phyloP scores from a whole-genome alignment of 2,888 invertebrate species.

The Catocala sponsa region DNA sequence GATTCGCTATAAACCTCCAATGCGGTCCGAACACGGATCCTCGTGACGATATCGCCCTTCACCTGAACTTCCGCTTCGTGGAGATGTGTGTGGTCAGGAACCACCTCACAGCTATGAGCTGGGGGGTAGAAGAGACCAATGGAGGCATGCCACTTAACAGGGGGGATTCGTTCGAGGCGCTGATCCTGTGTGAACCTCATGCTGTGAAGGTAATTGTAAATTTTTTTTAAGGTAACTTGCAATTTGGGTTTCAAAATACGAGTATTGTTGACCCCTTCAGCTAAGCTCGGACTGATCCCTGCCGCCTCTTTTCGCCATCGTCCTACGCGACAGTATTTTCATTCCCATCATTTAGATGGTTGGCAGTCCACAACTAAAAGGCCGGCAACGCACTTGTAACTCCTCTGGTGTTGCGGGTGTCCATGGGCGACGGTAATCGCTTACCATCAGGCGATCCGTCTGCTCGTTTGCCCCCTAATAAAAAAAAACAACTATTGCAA shows the following conservation, averaged over 20 bases:
- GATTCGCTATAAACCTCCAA: constrained; percentile 93
- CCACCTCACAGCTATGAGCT: constrained; percentile 78
- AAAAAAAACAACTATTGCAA: no score
- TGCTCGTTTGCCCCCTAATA: no score
- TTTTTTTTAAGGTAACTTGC: no score
- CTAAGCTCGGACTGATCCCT: neutral
- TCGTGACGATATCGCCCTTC: constrained; percentile 92
- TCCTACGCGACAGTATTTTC: no score
- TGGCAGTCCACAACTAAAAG: no score
- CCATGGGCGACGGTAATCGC: no score
- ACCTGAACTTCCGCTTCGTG: constrained; percentile 88
- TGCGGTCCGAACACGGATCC: constrained; percentile 92
- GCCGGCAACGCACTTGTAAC: no score
- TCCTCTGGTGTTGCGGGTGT: no score
- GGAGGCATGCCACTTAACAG: constrained; percentile 89
- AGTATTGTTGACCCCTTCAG: no score
- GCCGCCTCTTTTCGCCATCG: no score
- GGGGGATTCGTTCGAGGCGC: constrained; percentile 91
- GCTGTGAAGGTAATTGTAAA: constrained; percentile 83
- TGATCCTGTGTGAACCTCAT: constrained; percentile 90
- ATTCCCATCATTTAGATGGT: no score
- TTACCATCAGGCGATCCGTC: no score
- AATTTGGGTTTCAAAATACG: neutral
- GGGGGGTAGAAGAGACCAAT: constrained; percentile 81
- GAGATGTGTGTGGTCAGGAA: constrained; percentile 86